Conservation (phyloP, 2,113 vertebrate genomes). For the Ctenomys sociabilis region DNA sequence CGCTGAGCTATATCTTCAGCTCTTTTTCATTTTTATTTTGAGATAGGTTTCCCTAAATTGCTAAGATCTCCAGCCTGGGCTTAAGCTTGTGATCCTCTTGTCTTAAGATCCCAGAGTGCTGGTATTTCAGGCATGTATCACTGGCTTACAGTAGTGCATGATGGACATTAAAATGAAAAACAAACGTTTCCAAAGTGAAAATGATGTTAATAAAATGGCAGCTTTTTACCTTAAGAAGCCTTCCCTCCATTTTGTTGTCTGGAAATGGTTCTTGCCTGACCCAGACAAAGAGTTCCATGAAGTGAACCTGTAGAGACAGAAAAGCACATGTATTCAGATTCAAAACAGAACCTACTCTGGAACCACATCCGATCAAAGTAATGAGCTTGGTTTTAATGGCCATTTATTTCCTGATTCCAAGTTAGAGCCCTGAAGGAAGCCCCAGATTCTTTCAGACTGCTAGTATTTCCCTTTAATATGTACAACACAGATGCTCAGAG, state of each 20-base stretch:
- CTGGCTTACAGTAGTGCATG: not conserved
- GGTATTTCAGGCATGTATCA: not conserved
- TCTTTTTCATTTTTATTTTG: not conserved
- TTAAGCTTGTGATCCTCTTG: not conserved
- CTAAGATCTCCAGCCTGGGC: not conserved
- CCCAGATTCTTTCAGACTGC: not conserved
- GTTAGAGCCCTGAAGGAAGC: not conserved
- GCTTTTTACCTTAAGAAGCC: conserved; percentile 86
- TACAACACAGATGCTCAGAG: not conserved
- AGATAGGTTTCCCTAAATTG: not conserved
- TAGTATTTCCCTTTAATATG: not conserved
- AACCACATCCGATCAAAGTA: not conserved
- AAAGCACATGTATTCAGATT: conserved; percentile 75
- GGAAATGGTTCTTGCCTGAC: conserved; percentile 84
- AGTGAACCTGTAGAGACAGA: conserved; percentile 84
- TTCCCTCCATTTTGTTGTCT: conserved; percentile 83
- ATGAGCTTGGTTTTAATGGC: not conserved
- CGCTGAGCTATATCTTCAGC: not conserved
- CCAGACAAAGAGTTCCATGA: conserved; percentile 78
- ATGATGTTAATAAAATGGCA: not conserved
- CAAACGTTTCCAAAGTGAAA: not conserved
- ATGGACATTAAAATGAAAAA: conserved; percentile 37
- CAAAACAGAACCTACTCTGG: conserved; percentile 47
- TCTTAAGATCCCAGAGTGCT: not conserved
- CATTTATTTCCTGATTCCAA: not conserved